Conservation (phyloP, 2,888 invertebrate genomes). For the Amblyjoppa fuscipennis region DNA sequence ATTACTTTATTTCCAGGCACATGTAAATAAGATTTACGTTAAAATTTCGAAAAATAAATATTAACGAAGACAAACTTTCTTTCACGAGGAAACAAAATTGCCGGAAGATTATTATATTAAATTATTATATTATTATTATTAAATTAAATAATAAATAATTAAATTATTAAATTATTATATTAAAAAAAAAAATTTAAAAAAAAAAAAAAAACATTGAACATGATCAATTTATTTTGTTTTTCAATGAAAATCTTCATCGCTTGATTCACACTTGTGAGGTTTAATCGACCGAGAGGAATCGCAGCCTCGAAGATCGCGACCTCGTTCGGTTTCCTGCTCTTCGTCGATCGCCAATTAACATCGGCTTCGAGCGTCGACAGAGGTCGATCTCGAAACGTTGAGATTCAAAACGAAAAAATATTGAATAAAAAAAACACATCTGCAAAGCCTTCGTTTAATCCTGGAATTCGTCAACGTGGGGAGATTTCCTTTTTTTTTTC, state of each 20-base stretch:
- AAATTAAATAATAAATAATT: too few species aligned
- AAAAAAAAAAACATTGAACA: not conserved
- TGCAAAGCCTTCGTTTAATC: not conserved
- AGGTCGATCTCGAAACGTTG: conserved; percentile 42
- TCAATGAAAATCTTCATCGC: not conserved
- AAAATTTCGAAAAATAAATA: not conserved
- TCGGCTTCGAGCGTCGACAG: conserved; percentile 40
- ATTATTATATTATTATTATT: too few species aligned
- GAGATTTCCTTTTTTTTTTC: conserved; percentile 13
- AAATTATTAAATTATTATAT: too few species aligned
- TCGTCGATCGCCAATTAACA: conserved; percentile 62
- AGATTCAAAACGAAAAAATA: conserved; percentile 44
- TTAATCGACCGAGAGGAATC: conserved; percentile 12
- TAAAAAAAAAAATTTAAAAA: not conserved
- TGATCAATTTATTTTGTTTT: not conserved
- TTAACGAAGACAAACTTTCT: not conserved
- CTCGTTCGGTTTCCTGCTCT: conserved; percentile 64
- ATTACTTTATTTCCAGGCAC: not conserved
- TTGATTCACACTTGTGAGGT: not conserved
- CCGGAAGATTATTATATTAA: not conserved
- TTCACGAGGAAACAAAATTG: not conserved
- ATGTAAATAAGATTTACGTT: not conserved
- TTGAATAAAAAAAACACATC: conserved; percentile 22
- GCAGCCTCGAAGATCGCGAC: conserved; percentile 52
- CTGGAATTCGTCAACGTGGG: conserved; percentile 8